Conservation (phyloP, 1,140 invertebrate species). For the Temnothorax longispinosus region DNA sequence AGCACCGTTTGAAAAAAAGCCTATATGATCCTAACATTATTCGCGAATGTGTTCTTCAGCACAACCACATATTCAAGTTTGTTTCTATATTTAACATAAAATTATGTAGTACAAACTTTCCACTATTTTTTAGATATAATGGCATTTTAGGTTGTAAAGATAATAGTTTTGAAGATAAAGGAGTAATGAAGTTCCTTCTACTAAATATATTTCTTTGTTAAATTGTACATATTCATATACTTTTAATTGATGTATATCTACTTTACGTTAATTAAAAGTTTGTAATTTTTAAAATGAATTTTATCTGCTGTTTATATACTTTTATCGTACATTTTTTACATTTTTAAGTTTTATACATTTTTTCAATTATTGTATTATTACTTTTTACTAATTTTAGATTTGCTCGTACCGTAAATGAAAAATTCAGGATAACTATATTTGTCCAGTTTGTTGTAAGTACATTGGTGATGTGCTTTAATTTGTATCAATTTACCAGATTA, state of each 20-base stretch:
- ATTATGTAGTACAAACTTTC: too few species aligned
- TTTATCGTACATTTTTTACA: background rate
- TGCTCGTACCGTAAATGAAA: conserved; percentile 46
- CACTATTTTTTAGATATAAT: too few species aligned
- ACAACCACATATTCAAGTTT: conserved; percentile 71
- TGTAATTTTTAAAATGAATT: background rate
- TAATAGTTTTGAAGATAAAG: background rate
- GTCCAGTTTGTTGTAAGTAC: conserved; percentile 67
- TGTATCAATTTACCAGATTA: conserved; percentile 74
- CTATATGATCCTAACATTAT: background rate
- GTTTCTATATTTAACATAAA: background rate
- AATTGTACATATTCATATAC: background rate
- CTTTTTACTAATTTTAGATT: conserved; percentile 43
- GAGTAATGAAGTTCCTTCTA: background rate
- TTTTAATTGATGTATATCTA: background rate
- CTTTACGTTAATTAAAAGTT: background rate
- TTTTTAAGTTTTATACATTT: background rate
- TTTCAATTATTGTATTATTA: conserved; percentile 1
- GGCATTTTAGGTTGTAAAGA: background rate
- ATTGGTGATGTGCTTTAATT: conserved; percentile 62
- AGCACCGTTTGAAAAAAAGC: conserved; percentile 55
- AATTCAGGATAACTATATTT: conserved; percentile 60
- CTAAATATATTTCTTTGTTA: background rate
- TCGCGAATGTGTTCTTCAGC: conserved; percentile 61
- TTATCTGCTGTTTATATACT: background rate